Base-by-base conservation (phyloP, 2,797 vertebrate species). In the Anguilla marmorata region DNA sequence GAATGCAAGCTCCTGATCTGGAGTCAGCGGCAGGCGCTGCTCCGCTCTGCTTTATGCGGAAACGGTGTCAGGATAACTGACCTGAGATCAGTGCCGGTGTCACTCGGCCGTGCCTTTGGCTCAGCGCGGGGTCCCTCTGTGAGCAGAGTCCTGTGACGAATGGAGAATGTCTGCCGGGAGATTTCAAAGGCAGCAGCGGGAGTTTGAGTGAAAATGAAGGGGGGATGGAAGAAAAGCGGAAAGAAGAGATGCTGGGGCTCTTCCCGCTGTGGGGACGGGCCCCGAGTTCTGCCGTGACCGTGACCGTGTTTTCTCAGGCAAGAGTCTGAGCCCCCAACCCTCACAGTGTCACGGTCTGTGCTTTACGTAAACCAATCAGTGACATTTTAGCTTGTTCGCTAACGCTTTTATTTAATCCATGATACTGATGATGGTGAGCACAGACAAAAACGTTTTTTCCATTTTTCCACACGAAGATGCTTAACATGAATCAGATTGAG, bases 121-220 rank as follows among this genome's bases (percentile, higher is more conserved):
- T 80, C n/a, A 87, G 33, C 45, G 86, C 21, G 63, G 86, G 58
- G 76, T 41, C 60, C 30, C 6, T 72, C 50, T 14, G 41, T 52
- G 56, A 63, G 37, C 1, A 7, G 74, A 48, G 3, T 80, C 27
- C 84, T 80, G 88, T 88, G 72, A 86, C 45, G 14, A 24, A 63
- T 79, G 41, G 56, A n/a, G 41, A 82, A 60, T 50, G 37, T 86
- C 56, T 80, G 66, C 19, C 1, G 48, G 60, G 69, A 52, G 83
- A 19, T 76, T 85, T 88, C 83, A 85, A 76, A 85, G 50, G 52
- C 83, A 8, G 45, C 66, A 85, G 66, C 21, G 7, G 60, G 48
- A 74, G 21, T 50, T 2, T 30, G 54, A 82, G 56, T 41, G 58
- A n/a, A 45, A 82, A 41, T 45, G 80, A 45, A 16, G 56, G 8